Base-by-base conservation (phyloP, 2,888 invertebrate genomes). In the Fissipunctia ypsillon region DNA sequence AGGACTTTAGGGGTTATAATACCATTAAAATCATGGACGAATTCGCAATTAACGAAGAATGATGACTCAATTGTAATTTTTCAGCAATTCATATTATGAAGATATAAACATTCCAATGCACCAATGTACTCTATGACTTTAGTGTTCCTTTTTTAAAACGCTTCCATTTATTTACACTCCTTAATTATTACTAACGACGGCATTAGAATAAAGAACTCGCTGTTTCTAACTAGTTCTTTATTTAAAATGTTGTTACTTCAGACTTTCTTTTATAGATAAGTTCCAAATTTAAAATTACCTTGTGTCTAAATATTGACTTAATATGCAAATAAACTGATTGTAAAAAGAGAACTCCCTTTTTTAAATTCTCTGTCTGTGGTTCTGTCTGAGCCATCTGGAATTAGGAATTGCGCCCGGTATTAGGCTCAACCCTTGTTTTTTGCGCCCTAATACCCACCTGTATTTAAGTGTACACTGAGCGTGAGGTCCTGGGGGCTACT, bases 181-280 rank as follows among this genome's bases (percentile, higher is more conserved):
- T n/a, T n/a, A n/a, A n/a, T 7, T 31, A 14, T 43, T 25, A 35
- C 2, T 14, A 38, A 41, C 12, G n/a, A 31, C 1, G 1, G 2
- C 38, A 38, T 45, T 72, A 14, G 0, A 66, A 50, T 10, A 3
- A 25, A 35, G 10, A 43, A 25, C 35, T 25, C 25, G 22, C 5
- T 9, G 16, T 73, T 48, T 57, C 16, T 31, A 57, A 22, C 3
- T 31, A 9, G 41, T 74, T 43, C 28, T 35, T n/a, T 35, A 52
- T 54, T 76, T 52, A 48, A 75, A 75, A 68, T 48, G 9, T 4
- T 12, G 50, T n/a, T 50, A 10, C 7, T 16, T 25, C 9, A 43
- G 28, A 76, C 60, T 48, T 54, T 75, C 38, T n/a, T 59, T 59
- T 16, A 48, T 12, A 25, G 25, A 61, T 14, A 76, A 10, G 48